These are phyloP conservation scores for Ophonus ardosiacus DNA, from an alignment of 2,888 invertebrate species.

Conservation along the genomic window DNA sequence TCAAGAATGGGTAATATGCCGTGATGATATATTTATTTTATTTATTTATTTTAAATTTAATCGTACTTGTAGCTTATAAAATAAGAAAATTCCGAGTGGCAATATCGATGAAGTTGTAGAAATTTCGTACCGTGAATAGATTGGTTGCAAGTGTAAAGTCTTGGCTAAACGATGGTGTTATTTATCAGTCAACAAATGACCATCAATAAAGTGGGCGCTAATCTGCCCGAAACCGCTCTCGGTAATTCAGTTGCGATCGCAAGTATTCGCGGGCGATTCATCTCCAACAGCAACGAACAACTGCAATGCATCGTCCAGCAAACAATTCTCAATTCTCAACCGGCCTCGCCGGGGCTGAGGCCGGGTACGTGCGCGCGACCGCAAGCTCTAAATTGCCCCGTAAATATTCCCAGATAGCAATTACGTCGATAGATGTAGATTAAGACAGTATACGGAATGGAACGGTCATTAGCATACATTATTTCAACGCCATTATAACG, in stretches of 20 bases:
- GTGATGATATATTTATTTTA: too few relatives aligned
- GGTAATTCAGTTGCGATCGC: conserved; percentile 18
- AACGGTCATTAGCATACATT: conserved; percentile 64
- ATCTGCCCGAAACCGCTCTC: conserved; percentile 14
- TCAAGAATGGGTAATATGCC: too few relatives aligned
- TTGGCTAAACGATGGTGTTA: conserved; percentile 4
- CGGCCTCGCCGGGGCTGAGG: too few relatives aligned
- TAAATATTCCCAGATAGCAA: conserved; percentile 66
- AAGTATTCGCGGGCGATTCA: conserved; percentile 36
- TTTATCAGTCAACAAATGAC: conserved; percentile 45
- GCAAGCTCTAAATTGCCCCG: conserved; percentile 59
- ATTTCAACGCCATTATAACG: conserved; percentile 63
- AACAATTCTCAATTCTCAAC: conserved; percentile 45
- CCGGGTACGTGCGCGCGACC: conserved; percentile 15
- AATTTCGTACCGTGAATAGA: neutral
- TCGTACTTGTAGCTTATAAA: neutral
- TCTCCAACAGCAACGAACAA: neutral
- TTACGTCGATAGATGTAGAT: conserved; percentile 65
- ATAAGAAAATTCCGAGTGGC: neutral
- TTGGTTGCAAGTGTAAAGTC: neutral
- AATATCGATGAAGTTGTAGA: too few relatives aligned
- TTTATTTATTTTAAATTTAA: too few relatives aligned
- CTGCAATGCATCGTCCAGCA: conserved; percentile 34
- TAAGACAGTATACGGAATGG: conserved; percentile 53
- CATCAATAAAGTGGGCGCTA: conserved; percentile 46